Base-by-base conservation (phyloP, 1,140 invertebrate species). In the Temnothorax nylanderi region DNA sequence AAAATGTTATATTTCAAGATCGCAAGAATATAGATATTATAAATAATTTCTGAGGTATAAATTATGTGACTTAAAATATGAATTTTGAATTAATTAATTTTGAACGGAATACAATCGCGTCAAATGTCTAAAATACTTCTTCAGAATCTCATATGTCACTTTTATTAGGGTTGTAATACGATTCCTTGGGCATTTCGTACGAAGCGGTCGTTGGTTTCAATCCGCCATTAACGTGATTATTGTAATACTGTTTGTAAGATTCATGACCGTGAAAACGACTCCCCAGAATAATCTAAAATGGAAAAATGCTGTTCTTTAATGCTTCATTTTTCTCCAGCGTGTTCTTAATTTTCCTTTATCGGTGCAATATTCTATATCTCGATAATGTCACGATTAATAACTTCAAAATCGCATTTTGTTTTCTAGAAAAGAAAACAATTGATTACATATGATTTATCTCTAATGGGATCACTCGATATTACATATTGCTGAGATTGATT, bases 361-460 rank as follows among this genome's bases (percentile, higher is more conserved):
- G 21, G 37, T 78, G 3, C 10, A 80, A 67, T 41, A 54, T 37
- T 11, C 10, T 75, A 5, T 34, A 21, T 51, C 10, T 47, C 13
- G 7, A 67, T 34, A 80, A 54, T 54, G 51, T 80, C 13, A 18
- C 21, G 26, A 65, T 65, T 34, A 37, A 80, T 80, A 37, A 64
- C 0, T 51, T 80, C 0, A n/a, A 54, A 80, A 69, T 54, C 8
- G 51, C 2, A 4, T 32, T 78, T 78, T 56, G 3, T 51, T 69
- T 67, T 80, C 13, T 69, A 67, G 16, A 13, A 65, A 51, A 37
- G 11, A 51, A 32, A 80, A 49, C 41, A 67, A 54, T 54, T 51
- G 7, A 26, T 80, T n/a, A 54, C 54, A 44, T 44, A 21, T 51
- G 1, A 67, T 80, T 51, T 80, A 69, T 69, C 76, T 80, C 5